A percentile compares a stretch with the other conserved stretches of the same genome.
Conservation (phyloP, 2,888 invertebrate genomes). For the Luperina testacea region DNA sequence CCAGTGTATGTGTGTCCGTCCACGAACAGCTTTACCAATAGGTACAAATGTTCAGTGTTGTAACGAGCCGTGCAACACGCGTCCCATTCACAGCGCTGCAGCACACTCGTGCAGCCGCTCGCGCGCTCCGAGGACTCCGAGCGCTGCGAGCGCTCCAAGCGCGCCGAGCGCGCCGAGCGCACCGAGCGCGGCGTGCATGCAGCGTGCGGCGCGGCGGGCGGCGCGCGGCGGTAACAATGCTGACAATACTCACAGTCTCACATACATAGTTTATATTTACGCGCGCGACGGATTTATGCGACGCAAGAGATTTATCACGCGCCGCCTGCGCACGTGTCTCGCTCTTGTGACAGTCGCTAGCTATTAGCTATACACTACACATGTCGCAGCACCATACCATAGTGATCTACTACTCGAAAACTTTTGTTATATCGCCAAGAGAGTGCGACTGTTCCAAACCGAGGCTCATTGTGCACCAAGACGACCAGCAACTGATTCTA, state of each 20-base stretch:
- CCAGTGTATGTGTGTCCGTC: no score
- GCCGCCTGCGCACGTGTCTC: constrained; percentile 66
- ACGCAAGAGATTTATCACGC: constrained; percentile 72
- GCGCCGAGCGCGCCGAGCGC: not conserved
- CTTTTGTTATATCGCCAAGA: not conserved
- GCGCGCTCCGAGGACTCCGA: constrained; percentile 14
- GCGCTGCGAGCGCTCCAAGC: no score
- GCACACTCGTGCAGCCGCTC: constrained; percentile 55
- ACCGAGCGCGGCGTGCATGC: not conserved
- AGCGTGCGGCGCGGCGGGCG: not conserved
- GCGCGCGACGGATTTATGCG: constrained; percentile 69
- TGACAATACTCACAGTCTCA: constrained; percentile 58
- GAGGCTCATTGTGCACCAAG: not conserved
- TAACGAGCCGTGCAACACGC: not conserved
- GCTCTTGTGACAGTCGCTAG: constrained; percentile 9
- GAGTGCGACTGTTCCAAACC: not conserved
- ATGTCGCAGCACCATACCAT: constrained; percentile 7
- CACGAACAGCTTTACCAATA: not conserved
- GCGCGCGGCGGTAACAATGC: constrained; percentile 56
- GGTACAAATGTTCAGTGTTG: not conserved
- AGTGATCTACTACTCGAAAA: not conserved
- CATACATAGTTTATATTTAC: constrained; percentile 63
- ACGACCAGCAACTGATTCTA: not conserved
- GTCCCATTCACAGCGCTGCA: constrained; percentile 67
- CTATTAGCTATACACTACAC: constrained; percentile 22